Evolutionary conservation across 2,888 invertebrate genomes (phyloP).

Genomic region (Drosophila percnosoma): DNA sequence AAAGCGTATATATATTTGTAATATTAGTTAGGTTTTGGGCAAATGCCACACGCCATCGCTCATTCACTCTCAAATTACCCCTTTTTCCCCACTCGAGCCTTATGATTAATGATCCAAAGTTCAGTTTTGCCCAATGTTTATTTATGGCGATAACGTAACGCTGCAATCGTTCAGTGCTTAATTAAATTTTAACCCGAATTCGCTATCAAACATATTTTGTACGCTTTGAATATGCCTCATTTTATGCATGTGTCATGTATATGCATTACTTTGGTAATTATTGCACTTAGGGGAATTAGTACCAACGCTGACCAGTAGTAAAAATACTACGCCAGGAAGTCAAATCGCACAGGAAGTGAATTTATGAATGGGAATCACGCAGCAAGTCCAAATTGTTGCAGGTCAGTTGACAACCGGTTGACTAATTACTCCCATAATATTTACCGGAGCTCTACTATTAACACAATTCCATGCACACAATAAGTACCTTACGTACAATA

Average conservation of each 20-base stretch:
- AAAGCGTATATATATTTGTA: background rate
- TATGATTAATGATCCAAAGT: conserved; percentile 75
- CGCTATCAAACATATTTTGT: conserved; percentile 35
- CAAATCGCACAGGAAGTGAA: conserved; percentile 30
- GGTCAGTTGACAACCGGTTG: conserved; percentile 44
- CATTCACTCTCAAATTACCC: conserved; percentile 2
- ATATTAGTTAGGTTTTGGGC: conserved; percentile 6
- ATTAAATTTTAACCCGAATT: conserved; percentile 53
- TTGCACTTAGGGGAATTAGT: conserved; percentile 38
- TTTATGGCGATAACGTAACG: conserved; percentile 64
- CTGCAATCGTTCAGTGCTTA: conserved; percentile 34
- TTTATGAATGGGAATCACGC: conserved; percentile 46
- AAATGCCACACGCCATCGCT: conserved; percentile 31
- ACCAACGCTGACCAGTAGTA: conserved; percentile 10
- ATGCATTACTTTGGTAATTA: conserved; percentile 43
- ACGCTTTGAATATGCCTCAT: conserved; percentile 6
- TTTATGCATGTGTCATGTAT: conserved; percentile 43
- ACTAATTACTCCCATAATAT: conserved; percentile 18
- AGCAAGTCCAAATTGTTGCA: conserved; percentile 17
- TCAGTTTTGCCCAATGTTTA: conserved; percentile 44
- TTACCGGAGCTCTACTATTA: background rate
- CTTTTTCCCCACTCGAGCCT: conserved; percentile 7
- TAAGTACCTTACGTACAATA: too few relatives aligned
- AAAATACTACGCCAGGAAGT: conserved; percentile 35
- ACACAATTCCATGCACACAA: background rate